Conservation (phyloP, 2,113 vertebrate genomes). For the Galbula dea region DNA sequence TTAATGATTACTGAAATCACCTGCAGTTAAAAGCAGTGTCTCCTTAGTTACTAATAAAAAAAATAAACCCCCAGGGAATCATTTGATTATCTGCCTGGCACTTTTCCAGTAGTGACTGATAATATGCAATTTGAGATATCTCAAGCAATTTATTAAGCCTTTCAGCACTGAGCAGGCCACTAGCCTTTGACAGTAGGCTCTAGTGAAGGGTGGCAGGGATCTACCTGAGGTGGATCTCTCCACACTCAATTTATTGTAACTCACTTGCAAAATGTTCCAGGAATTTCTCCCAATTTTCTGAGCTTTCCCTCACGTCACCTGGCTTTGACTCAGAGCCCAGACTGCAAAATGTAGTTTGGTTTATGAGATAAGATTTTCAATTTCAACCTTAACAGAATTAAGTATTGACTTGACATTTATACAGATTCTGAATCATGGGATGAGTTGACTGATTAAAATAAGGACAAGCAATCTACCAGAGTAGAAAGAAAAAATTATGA, state of each 20-base stretch:
- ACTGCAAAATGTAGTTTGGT: conserved; percentile 25
- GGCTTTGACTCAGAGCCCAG: conserved; percentile 41
- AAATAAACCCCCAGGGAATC: accelerated
- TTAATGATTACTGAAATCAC: not conserved
- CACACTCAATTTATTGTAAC: not conserved
- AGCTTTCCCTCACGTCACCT: conserved; percentile 6
- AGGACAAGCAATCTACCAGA: conserved; percentile 22
- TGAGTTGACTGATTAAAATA: conserved; percentile 60
- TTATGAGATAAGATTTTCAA: conserved; percentile 46
- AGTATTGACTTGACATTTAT: conserved; percentile 50
- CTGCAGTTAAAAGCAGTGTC: not conserved
- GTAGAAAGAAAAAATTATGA: conserved; percentile 21
- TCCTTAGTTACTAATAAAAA: not conserved
- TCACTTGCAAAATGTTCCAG: conserved; percentile 8
- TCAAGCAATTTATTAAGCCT: conserved; percentile 17
- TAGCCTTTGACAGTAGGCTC: not conserved
- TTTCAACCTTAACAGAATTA: conserved; percentile 47
- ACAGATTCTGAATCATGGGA: conserved; percentile 57
- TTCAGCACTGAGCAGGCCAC: not conserved
- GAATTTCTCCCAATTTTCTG: conserved; percentile 29
- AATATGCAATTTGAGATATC: not conserved
- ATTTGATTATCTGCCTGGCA: not conserved
- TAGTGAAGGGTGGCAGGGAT: not conserved
- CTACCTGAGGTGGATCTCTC: not conserved
- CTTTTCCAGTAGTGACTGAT: not conserved